Evolutionary conservation across 2,113 vertebrate species (phyloP).

Genomic region (Actenoides lindsayi): DNA sequence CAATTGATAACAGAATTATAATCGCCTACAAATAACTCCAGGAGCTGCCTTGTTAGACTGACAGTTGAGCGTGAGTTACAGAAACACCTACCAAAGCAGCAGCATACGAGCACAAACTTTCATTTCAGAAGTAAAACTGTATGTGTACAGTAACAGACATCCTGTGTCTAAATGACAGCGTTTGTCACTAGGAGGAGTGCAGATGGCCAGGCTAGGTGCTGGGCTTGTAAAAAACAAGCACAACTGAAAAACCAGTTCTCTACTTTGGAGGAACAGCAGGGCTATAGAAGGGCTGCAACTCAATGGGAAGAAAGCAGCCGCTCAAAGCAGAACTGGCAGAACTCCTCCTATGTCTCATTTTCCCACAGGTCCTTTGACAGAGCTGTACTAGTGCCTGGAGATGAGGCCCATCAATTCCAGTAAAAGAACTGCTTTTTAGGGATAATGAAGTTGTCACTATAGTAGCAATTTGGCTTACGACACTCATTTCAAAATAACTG

Average conservation of each 20-base stretch:
- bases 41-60: background rate
- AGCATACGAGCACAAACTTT: background rate
- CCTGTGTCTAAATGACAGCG: background rate
- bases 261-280: background rate
- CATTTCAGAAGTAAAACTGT: background rate
- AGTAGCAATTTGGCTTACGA: background rate
- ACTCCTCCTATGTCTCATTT: background rate
- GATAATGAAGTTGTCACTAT: background rate
- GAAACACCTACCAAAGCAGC: background rate
- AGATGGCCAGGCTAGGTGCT: background rate
- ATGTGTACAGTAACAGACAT: background rate
- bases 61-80: accelerated
- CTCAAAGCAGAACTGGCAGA: background rate
- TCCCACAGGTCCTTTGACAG: slow-evolving; percentile 2
- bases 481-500: background rate
- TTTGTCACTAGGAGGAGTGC: background rate
- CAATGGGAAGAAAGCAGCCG: background rate
- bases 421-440: background rate
- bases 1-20: background rate
- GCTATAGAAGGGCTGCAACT: background rate
- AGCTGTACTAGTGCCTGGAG: background rate
- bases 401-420: background rate
- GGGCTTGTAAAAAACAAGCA: background rate
- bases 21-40: background rate
- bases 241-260: background rate